A percentile compares a stretch with the other conserved stretches of the same genome.
Evolutionary conservation across 1,140 invertebrate genomes (phyloP).

Genomic region (Drosophila azteca): DNA sequence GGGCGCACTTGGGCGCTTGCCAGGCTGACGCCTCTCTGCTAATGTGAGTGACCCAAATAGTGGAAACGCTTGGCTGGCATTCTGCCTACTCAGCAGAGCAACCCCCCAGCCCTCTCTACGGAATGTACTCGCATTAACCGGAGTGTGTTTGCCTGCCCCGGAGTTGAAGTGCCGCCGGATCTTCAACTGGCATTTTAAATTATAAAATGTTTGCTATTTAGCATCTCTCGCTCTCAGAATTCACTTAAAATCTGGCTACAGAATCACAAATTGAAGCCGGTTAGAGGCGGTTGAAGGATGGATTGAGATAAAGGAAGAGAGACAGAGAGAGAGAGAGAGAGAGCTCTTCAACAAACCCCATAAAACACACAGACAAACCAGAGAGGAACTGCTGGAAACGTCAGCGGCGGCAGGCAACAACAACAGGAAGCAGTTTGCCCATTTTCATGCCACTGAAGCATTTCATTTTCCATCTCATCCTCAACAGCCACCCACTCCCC

Average conservation of each 20-base stretch:
- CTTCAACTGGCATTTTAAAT: constrained; percentile 68
- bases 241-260: constrained; percentile 63
- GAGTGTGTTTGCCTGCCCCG: constrained; percentile 61
- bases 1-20: constrained; percentile 30
- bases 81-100: constrained; percentile 39
- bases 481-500: constrained; percentile 2
- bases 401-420: constrained; percentile 29
- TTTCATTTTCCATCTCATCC: constrained; percentile 66
- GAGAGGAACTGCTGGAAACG: not conserved
- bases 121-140: constrained; percentile 62
- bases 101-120: constrained; percentile 19
- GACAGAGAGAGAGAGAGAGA: constrained; percentile 5
- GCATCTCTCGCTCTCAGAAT: constrained; percentile 51
- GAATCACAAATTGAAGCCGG: constrained; percentile 43
- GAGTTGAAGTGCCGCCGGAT: constrained; percentile 47
- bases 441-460: constrained; percentile 77
- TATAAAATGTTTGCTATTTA: constrained; percentile 76
- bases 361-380: constrained; percentile 40
- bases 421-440: constrained; percentile 80
- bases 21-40: constrained; percentile 64
- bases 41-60: constrained; percentile 81
- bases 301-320: constrained; percentile 10
- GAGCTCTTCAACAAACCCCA: constrained; percentile 14
- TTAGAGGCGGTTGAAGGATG: constrained; percentile 43
- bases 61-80: constrained; percentile 63